Conservation (phyloP, 2,888 invertebrate species). For the Smittia aterrima region DNA sequence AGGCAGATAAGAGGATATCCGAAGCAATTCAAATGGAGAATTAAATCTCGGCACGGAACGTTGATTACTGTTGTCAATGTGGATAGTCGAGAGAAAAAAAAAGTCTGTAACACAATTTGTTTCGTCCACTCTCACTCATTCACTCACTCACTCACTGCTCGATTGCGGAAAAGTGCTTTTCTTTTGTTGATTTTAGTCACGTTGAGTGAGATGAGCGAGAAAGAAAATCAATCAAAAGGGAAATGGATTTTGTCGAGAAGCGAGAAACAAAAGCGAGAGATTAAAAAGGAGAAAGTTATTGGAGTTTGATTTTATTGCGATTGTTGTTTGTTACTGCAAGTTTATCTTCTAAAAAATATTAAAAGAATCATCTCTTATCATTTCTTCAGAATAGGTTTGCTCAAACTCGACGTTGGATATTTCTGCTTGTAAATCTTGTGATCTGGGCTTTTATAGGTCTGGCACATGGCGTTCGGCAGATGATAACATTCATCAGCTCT, state of each 20-base stretch:
- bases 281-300: background rate
- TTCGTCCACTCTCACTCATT: background rate
- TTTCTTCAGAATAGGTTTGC: conserved; percentile 31
- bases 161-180: no score
- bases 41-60: conserved; percentile 15
- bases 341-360: no score
- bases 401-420: conserved; percentile 26
- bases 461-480: conserved; percentile 19
- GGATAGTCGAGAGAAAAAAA: background rate
- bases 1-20: background rate
- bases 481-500: conserved; percentile 36
- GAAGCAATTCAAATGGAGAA: conserved; percentile 15
- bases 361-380: no score
- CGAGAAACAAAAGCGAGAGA: background rate
- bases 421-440: conserved; percentile 33
- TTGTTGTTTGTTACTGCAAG: background rate
- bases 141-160: background rate
- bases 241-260: conserved; percentile 1
- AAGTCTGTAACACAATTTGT: conserved; percentile 7
- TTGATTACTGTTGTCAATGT: conserved; percentile 22
- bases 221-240: conserved; percentile 33
- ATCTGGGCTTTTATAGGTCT: conserved; percentile 35
- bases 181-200: conserved; percentile 34
- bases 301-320: conserved; percentile 12
- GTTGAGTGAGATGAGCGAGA: background rate